Percentiles rank a stretch among this genome's conserved stretches.
Conservation (phyloP, 2,113 vertebrate genomes). For the Syngnathoides biaculeatus region DNA sequence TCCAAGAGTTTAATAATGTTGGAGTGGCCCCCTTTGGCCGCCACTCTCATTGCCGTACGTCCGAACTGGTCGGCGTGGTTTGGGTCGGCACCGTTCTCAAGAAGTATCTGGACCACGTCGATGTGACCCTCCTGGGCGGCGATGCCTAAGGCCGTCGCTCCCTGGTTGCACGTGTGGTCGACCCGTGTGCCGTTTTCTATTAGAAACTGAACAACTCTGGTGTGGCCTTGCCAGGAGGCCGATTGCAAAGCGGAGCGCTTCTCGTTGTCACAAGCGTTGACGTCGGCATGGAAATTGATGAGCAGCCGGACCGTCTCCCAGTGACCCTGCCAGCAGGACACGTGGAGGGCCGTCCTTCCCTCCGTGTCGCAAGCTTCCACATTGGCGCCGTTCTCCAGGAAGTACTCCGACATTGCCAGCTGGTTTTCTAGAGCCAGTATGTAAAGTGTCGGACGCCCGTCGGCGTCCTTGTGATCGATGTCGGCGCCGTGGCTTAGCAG, state of each 20-base stretch:
- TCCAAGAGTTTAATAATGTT: conserved; percentile 92
- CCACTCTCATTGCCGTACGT: conserved; percentile 95
- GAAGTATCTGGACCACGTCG: conserved; percentile 87
- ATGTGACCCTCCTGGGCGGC: conserved; percentile 98
- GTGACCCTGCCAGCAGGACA: conserved; percentile 98
- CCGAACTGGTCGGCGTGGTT: conserved; percentile 97
- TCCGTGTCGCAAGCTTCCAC: conserved; percentile 91
- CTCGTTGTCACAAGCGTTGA: conserved; percentile 93
- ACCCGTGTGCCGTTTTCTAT: conserved; percentile 86
- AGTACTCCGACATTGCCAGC: conserved; percentile 91
- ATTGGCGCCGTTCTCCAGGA: conserved; percentile 91
- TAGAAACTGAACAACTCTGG: conserved; percentile 87
- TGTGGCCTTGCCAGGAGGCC: conserved; percentile 94
- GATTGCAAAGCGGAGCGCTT: conserved; percentile 93
- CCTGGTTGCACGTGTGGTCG: conserved; percentile 95
- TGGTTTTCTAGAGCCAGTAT: conserved; percentile 96
- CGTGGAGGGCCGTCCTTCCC: conserved; percentile 92
- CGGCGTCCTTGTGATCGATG: conserved; percentile 91
- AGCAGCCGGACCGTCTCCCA: conserved; percentile 91
- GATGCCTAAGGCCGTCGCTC: conserved; percentile 94
- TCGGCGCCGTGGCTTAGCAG: conserved; percentile 88
- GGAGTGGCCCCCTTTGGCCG: conserved; percentile 91
- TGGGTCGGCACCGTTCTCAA: conserved; percentile 92
- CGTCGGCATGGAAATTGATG: conserved; percentile 85
- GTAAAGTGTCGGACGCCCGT: conserved; percentile 93